Conservation (phyloP, 2,113 vertebrate genomes). For the Solenodon paradoxus region DNA sequence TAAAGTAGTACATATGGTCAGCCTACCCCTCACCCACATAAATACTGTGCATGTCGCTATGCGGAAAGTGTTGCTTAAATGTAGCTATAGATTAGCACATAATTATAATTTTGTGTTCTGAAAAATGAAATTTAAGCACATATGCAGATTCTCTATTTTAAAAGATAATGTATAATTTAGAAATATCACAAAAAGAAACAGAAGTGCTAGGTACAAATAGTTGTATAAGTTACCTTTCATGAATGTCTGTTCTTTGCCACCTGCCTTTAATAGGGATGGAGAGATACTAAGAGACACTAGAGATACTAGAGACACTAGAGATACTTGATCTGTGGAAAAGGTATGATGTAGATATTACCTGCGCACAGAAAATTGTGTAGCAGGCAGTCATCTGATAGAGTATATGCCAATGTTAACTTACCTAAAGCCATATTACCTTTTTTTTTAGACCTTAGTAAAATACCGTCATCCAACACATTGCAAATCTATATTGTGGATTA, state of each 20-base stretch:
- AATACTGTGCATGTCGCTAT: background rate
- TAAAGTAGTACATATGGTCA: too few species aligned
- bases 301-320: too few species aligned
- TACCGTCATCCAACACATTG: background rate
- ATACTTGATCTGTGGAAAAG: background rate
- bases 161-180: slow-evolving; percentile 4
- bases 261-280: background rate
- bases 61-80: background rate
- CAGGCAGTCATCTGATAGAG: background rate
- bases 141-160: background rate
- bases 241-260: background rate
- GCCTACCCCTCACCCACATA: background rate
- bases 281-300: background rate
- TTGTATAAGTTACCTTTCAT: background rate
- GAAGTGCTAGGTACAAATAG: background rate
- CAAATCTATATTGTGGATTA: background rate
- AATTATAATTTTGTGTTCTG: background rate
- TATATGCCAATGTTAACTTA: background rate
- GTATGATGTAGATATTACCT: background rate
- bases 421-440: background rate
- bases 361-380: background rate
- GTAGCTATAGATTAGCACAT: background rate
- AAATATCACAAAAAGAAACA: slow-evolving; percentile 14
- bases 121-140: background rate
- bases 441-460: slow-evolving; percentile 12